Evolutionary conservation across 23 tunicate genomes (phyloP), one percentile per base, ranked within the genome.

Genomic region (Styela clava): DNA sequence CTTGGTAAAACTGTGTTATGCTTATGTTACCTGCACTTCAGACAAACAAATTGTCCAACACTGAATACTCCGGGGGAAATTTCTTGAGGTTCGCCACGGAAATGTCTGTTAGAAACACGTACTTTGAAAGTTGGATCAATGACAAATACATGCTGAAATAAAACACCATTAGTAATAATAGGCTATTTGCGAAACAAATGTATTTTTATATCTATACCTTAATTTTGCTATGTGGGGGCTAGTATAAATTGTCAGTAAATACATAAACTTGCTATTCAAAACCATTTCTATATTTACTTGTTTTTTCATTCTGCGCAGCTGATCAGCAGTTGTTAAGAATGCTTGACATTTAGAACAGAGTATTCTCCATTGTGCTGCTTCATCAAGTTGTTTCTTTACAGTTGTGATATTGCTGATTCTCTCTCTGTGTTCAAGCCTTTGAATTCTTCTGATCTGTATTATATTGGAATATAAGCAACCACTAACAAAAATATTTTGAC

Each of bases 91-190:
- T 65, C 71, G 71, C 77, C 77, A 26, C 37, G 3, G 32, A 71
- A 21, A 28, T 31, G 24, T 30, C 35, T 31, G 27, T 12, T 71
- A 3, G 24, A 21, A 30, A 71, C 68, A 2, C 74, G 73, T 2
- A 24, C 12, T 21, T 68, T 25, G n/a, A n/a, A n/a, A n/a, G n/a
- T n/a, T n/a, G n/a, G n/a, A n/a, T n/a, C n/a, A n/a, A n/a, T n/a
- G n/a, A n/a, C n/a, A n/a, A 86, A 74, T 78, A 56, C 78, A 52
- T 86, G 89, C 89, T 86, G 22, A n/a, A n/a, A n/a, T n/a, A n/a
- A n/a, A n/a, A n/a, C n/a, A n/a, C n/a, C n/a, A n/a, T n/a, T n/a
- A n/a, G n/a, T n/a, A n/a, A n/a, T n/a, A n/a, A n/a, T n/a, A n/a
- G n/a, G n/a, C n/a, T n/a, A n/a, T n/a, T n/a, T n/a, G n/a, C n/a